These are phyloP conservation scores for Tenebrio molitor DNA, from an alignment of 1,140 invertebrate species.

Conservation along the genomic window DNA sequence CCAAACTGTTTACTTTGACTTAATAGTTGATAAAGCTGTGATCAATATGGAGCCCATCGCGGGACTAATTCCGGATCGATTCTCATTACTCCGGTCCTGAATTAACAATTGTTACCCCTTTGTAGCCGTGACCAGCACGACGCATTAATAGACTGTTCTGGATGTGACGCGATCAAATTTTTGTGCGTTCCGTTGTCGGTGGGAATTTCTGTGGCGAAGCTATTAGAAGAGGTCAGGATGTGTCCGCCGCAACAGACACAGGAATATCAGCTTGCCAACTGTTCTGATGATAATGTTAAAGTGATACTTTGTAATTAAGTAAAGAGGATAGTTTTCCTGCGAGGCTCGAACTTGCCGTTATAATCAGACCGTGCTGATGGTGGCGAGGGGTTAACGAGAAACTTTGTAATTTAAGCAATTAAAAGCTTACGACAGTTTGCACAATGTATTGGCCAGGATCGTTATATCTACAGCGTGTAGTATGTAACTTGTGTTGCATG, in stretches of 20 bases:
- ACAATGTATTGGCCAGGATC: slow-evolving; percentile 29
- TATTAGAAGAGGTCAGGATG: slow-evolving; percentile 20
- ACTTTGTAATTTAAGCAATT: slow-evolving; percentile 41
- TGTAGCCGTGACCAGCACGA: neutral
- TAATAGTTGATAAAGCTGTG: neutral
- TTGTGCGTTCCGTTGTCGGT: slow-evolving; percentile 1
- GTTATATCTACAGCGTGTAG: slow-evolving; percentile 14
- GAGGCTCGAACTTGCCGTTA: slow-evolving; percentile 36
- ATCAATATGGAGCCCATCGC: neutral
- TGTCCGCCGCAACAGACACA: slow-evolving; percentile 29
- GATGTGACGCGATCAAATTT: slow-evolving; percentile 14
- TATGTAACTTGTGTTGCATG: slow-evolving; percentile 10
- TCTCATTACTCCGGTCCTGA: neutral
- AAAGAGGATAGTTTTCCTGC: slow-evolving; percentile 37
- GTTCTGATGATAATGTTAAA: slow-evolving; percentile 39
- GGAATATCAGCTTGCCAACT: slow-evolving; percentile 38
- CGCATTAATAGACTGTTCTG: neutral
- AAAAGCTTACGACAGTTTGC: slow-evolving; percentile 38
- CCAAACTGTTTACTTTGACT: no score
- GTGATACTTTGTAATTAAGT: slow-evolving; percentile 38
- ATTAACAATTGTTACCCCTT: neutral
- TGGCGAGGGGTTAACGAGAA: slow-evolving; percentile 32
- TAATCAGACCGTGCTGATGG: slow-evolving; percentile 33
- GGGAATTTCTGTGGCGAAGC: slow-evolving; percentile 22
- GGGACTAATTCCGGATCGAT: neutral